Evolutionary conservation across 2,797 vertebrate genomes (phyloP), one percentile per base, ranked within the genome.

Genomic region (Crocidura indochinensis): DNA sequence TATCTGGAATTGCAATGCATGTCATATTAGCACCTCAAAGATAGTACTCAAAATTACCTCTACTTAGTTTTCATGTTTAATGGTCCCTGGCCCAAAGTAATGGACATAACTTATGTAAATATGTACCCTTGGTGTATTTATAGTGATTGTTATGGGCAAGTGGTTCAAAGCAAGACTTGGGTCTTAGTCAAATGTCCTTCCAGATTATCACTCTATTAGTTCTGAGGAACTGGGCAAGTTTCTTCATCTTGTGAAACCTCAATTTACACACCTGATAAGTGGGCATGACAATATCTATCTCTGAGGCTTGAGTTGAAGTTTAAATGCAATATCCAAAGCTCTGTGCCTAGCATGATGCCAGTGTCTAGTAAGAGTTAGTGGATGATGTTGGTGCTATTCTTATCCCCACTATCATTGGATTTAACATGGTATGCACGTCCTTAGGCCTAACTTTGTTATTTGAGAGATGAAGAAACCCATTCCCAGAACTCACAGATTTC

Each of bases 401-500:
- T 79, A 44, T 67, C 49, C 15, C 2, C 46, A 8, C 75, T 71
- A 9, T 46, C 46, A 17, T 67, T 62, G 69, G 31, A 53, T 64
- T 38, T 15, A 60, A 73, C 80, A 75, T 46, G 26, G 12, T 53
- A 44, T 49, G 29, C 31, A 79, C 17, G 51, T 72, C 64, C 46
- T 51, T 20, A 38, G 62, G 27, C n/a, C 64, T 29, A n/a, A 76
- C 8, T 62, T 77, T 15, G 51, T 56, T 53, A 26, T 6, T 26
- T 86, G 46, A 8, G 29, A 87, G 84, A 71, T 31, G 51, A 88
- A 83, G 60, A 90, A 65, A 86, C 12, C 12, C n/a, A 62, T 14
- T 44, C 27, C 8, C 10, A 47, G 4, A 51, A 10, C 64, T 71
- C 3, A 1, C 0, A 67, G 29, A 17, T 49, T 60, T 20, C 31